Evolutionary conservation across 2,113 vertebrate genomes (phyloP), one percentile per base, ranked within the genome.

Genomic region (Pituophis catenifer): DNA sequence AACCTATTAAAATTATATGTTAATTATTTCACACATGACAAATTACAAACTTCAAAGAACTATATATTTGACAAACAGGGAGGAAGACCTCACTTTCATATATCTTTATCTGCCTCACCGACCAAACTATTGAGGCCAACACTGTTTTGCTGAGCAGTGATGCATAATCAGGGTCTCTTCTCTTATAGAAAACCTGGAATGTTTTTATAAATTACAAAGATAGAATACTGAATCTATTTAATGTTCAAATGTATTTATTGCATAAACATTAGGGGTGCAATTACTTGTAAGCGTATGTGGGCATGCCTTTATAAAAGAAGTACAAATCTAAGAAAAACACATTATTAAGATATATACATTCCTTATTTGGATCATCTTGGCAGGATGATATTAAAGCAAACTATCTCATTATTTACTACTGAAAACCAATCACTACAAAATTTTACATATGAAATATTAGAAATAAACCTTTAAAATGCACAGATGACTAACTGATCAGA

Each of bases 381-480:
- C 24, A 89, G 3, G 29, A 93, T 75, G n/a, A 75, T 75, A 53
- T 89, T 38, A 89, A 93, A 89, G n/a, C 13, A 15, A 55, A 89
- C 15, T 58, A 85, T 53, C 48, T 13, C 6, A 29, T 62, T 62
- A 85, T 44, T 85, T 94, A 59, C 3, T 17, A 11, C 29, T 89
- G 62, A 44, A 55, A 55, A 38, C 15, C 88, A 10, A 44, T 59
- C 29, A 5, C 88, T 48, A 65, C 33, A 88, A 91, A 70, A 65
- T 92, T 87, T 90, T 70, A 92, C 55, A 33, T 24, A 87, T 90
- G 23, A 90, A 92, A 94, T 86, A 89, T 48, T 57, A 57, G 11
- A 52, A 48, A 86, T 86, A 88, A 90, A 11, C 33, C 33, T 86
- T 90, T 92, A 91, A 89, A 91, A 86, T 62, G 81, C 58, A 94